Evolutionary conservation across 2,797 vertebrate species (phyloP), one percentile per base, ranked within the genome.

Genomic region (Molossus molossus): DNA sequence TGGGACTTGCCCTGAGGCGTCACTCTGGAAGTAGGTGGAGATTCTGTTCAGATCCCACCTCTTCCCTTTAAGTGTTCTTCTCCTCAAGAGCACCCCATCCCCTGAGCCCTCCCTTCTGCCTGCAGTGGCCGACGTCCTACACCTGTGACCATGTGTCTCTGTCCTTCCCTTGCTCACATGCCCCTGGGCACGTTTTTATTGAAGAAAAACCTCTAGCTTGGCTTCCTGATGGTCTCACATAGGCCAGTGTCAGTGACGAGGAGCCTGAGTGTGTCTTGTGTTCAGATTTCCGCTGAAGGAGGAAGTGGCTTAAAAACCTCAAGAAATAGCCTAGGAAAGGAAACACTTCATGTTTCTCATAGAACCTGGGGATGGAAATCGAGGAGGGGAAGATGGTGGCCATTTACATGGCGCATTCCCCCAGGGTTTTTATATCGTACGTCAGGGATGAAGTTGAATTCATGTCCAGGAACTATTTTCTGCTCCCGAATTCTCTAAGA

Each of bases 281-380:
- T 77, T 89, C 40, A 92, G 37, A 92, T 57, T 58, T 94, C 40
- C 37, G 77, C 94, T 88, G 87, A 76, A 93, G 93, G 76, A 90
- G 14, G 21, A 48, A 67, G 14, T 87, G 23, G 14, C 40, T 94
- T 73, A 64, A 55, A 33, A 70, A 21, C 33, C 50, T 33, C n/a
- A 87, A 37, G 62, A 94, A 81, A 79, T 87, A 33, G 27, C 20
- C n/a, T 27, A 27, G n/a, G n/a, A 77, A 83, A 93, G n/a, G 67
- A 82, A 85, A 81, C 53, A 48, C 33, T 75, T 92, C 15, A 55
- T 23, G 23, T 72, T 83, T 91, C 33, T 50, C 57, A 40, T 87
- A 65, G 93, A 92, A 80, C 64, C 14, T 76, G 12, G 4, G 9
- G 67, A 50, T 64, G 21, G n/a, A 27, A 23, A 75, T n/a, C 37